Conservation (phyloP, 2,888 invertebrate genomes). For the Drosophila yooni region DNA sequence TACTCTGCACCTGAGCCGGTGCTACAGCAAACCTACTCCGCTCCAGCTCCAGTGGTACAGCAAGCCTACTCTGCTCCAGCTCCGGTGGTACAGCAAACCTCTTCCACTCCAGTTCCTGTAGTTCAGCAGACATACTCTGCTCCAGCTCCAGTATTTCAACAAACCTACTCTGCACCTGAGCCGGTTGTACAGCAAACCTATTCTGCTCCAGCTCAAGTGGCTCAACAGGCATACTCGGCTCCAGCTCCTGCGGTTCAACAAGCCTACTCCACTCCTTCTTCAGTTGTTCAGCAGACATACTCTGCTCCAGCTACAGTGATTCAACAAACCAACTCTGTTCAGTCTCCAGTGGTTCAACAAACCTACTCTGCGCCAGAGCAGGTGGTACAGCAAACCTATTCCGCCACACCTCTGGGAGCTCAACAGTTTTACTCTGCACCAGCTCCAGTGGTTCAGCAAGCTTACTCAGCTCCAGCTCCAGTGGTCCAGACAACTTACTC, state of each 20-base stretch:
- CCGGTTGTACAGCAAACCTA: neutral
- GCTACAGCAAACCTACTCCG: neutral
- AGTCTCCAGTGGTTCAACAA: neutral
- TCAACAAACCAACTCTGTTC: neutral
- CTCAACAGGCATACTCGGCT: neutral
- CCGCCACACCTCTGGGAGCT: neutral
- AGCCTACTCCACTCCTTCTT: neutral
- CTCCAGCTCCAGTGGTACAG: neutral
- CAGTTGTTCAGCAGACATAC: neutral
- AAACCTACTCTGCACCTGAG: neutral
- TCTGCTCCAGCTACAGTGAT: neutral
- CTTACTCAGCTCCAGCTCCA: constrained; percentile 18
- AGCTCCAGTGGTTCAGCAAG: constrained; percentile 19
- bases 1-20: neutral
- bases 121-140: neutral
- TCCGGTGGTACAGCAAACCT: neutral
- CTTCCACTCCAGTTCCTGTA: neutral
- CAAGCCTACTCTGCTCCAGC: neutral
- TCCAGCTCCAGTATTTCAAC: neutral
- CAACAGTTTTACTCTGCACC: neutral
- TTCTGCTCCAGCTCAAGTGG: neutral
- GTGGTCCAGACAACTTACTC: neutral
- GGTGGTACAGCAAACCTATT: neutral
- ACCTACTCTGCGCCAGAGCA: neutral
- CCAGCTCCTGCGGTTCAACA: neutral